Percentiles rank a stretch among this genome's conserved stretches.
Evolutionary conservation across 2,888 invertebrate species (phyloP).

Genomic region (Enchytraeus crypticus): DNA sequence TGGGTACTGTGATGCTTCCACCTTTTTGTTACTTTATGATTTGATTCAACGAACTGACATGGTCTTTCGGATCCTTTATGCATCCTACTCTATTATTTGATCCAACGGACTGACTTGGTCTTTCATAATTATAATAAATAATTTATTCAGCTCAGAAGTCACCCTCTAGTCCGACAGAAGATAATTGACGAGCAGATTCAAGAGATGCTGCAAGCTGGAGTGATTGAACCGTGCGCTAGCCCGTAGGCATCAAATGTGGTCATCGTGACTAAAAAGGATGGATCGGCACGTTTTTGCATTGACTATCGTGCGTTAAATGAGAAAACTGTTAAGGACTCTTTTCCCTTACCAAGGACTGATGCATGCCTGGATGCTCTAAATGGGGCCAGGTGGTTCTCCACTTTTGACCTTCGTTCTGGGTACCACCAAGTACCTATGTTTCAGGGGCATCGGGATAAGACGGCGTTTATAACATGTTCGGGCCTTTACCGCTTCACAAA

Average conservation of each 20-base stretch:
- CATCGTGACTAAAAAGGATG: not conserved
- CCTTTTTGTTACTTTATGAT: too few relatives aligned
- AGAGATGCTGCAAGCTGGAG: not conserved
- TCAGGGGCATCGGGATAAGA: not conserved
- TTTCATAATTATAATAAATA: too few relatives aligned
- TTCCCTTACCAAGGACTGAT: not conserved
- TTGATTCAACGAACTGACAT: too few relatives aligned
- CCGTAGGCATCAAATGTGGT: not conserved
- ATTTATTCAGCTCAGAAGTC: too few relatives aligned
- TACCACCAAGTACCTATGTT: conserved; percentile 2
- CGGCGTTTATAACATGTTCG: not conserved
- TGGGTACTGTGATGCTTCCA: too few relatives aligned
- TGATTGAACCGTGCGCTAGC: not conserved
- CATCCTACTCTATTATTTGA: too few relatives aligned
- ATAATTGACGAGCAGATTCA: too few relatives aligned
- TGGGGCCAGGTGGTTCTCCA: not conserved
- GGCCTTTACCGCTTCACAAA: not conserved
- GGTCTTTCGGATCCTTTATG: too few relatives aligned
- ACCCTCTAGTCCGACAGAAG: too few relatives aligned
- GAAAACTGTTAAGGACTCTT: not conserved
- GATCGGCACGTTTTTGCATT: not conserved
- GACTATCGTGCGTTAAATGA: not conserved
- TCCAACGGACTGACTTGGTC: too few relatives aligned
- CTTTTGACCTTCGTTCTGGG: not conserved
- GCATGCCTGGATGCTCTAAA: not conserved